Percentiles rank a stretch among this genome's conserved stretches.
Evolutionary conservation across 92 coral and sea anemone species (phyloP).

Genomic region (Ricordea florida): DNA sequence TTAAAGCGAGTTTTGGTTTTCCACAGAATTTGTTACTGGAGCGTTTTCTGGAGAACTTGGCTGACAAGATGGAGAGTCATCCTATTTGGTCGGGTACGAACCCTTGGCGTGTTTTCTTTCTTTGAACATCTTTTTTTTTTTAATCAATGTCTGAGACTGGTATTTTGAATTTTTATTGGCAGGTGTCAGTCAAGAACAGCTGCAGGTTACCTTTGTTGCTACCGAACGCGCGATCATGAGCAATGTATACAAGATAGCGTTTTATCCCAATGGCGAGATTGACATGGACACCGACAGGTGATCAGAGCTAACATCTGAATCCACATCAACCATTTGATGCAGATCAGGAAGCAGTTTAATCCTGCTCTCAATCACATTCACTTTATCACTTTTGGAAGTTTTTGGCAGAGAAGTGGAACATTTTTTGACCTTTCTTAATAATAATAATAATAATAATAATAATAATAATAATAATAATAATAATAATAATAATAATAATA

Average conservation of each 20-base stretch:
- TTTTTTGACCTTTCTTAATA: too few species aligned
- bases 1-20: not conserved
- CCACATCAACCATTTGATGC: too few species aligned
- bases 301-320: not conserved
- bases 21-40: slow-evolving; percentile 71
- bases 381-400: not conserved
- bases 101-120: not conserved
- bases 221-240: slow-evolving; percentile 90
- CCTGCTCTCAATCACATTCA: too few species aligned
- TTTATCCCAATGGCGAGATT: slow-evolving; percentile 90
- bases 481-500: too few species aligned
- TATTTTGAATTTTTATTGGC: not conserved
- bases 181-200: slow-evolving; percentile 85
- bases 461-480: too few species aligned
- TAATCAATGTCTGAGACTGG: too few species aligned
- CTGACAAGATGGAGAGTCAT: slow-evolving; percentile 70
- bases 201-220: slow-evolving; percentile 67
- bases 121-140: not conserved
- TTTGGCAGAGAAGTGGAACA: too few species aligned
- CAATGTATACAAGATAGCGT: slow-evolving; percentile 80
- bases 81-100: slow-evolving; percentile 91
- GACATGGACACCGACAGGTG: slow-evolving; percentile 89
- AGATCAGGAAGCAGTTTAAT: too few species aligned
- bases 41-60: slow-evolving; percentile 69
- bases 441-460: too few species aligned